Percentiles rank a stretch among this genome's conserved stretches.
Conservation (phyloP, 2,888 invertebrate species). For the Eupithecia subumbrata region DNA sequence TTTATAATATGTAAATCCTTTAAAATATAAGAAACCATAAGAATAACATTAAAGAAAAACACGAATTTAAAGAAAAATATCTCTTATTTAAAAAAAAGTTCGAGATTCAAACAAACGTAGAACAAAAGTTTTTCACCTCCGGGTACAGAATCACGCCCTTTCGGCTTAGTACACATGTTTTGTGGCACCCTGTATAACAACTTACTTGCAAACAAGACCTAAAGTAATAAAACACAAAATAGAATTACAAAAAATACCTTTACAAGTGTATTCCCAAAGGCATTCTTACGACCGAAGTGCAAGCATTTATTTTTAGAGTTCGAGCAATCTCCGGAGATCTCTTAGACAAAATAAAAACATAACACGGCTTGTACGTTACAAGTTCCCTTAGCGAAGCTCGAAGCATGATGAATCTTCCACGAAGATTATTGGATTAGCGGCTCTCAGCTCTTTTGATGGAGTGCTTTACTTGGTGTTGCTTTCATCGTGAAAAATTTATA, state of each 20-base stretch:
- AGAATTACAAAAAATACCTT: background rate
- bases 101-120: no score
- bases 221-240: background rate
- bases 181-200: no score
- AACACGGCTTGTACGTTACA: conserved; percentile 1
- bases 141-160: no score
- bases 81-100: no score
- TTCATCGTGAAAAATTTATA: conserved; percentile 19
- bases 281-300: background rate
- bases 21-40: no score
- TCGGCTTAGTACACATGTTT: no score
- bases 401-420: conserved; percentile 26
- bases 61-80: no score
- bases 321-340: background rate
- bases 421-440: conserved; percentile 44
- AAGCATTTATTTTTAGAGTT: background rate
- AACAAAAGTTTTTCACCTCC: no score
- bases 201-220: background rate
- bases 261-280: background rate
- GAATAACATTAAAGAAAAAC: no score
- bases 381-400: background rate
- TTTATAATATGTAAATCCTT: no score
- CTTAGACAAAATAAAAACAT: background rate
- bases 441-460: conserved; percentile 37
- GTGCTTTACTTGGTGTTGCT: conserved; percentile 32